Evolutionary conservation across 2,888 invertebrate species (phyloP), one percentile per base, ranked within the genome.

Genomic region (Drosophila macrospina): DNA sequence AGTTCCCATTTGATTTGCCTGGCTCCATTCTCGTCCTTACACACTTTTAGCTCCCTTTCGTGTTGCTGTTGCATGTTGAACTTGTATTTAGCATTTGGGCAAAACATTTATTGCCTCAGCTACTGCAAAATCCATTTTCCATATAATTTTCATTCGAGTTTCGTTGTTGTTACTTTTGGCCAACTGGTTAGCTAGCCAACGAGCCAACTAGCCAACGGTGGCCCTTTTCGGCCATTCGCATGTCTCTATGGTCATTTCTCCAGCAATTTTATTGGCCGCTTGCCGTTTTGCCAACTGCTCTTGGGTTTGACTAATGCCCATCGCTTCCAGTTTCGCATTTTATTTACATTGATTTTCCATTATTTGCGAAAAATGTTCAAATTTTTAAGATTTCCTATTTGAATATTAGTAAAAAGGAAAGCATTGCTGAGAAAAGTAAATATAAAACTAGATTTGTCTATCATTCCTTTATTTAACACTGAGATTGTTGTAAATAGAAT

Each of bases 101-200:
- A 65, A 60, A 74, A 74, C 87, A 80, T 79, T 81, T 75, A 77
- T 71, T 69, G 69, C 74, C 63, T 24, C 55, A 81, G 86, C 87
- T 88, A 89, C 87, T 74, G 88, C 86, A 88, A 87, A 81, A 87
- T 87, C 81, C 85, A 89, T 89, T 88, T 88, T 71, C 71, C 57
- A 51, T 74, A 74, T 57, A 73, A 78, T 62, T 80, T 81, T 74
- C 69, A 69, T 77, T 65, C 16, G 36, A 39, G 39, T 51, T 55
- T 42, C 30, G 24, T 16, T 48, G 13, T 32, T 37, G 39, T 45
- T 62, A 45, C 39, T 59, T 56, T 47, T 48, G 54, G 56, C 69
- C 63, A 73, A 74, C 67, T 56, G 66, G 36, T n/a, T n/a, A n/a
- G n/a, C n/a, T n/a, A n/a, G n/a, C n/a, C n/a, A n/a, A n/a, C n/a